Base-by-base conservation (phyloP, 2,113 vertebrate genomes). In the Copsychus sechellarum region DNA sequence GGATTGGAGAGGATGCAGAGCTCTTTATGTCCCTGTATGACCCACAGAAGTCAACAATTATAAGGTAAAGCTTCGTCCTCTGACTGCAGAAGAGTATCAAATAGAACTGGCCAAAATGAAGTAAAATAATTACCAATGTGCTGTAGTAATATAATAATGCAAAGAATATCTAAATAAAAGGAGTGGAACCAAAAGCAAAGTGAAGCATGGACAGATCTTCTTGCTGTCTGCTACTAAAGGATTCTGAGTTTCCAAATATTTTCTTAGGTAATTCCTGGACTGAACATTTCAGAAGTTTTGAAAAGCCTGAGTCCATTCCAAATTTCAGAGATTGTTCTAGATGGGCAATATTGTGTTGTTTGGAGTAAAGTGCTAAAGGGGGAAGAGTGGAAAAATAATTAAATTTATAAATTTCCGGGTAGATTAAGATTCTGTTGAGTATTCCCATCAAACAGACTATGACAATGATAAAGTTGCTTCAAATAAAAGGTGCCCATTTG, bases 11-110 rank as follows among this genome's bases (percentile, higher is more conserved):
- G 95, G 99, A 99, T 84, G 98, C 99, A 0, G 99, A 99, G 64
- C 99, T 99, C 90, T 99, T 99, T 80, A 99, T 99, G 99, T 99
- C 99, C 5, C 98, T 99, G 2, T 99, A 99, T 1, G 99, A 99
- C 87, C 99, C 99, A 33, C 96, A 97, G 93, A 99, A 99, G 90
- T 98, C 98, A 95, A 91, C 56, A 42, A 97, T 99, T 81, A 99
- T 99, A 97, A 99, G 99, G 99, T 98, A 91, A 79, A 96, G 1
- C 58, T 36, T 8, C 15, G 23, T 54, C 22, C 62, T 64, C 28
- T 54, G 31, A 13, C 14, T 64, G 31, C 5, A 14, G 31, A 40
- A 31, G 4, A 36, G 31, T 19, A 50, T 26, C 43, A 43, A 72
- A 45, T 60, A 6, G 12, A 78, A 18, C 9, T 9, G 14, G 28